Evolutionary conservation across 2,113 vertebrate species (phyloP), one percentile per base, ranked within the genome.

Genomic region (Suncus etruscus): DNA sequence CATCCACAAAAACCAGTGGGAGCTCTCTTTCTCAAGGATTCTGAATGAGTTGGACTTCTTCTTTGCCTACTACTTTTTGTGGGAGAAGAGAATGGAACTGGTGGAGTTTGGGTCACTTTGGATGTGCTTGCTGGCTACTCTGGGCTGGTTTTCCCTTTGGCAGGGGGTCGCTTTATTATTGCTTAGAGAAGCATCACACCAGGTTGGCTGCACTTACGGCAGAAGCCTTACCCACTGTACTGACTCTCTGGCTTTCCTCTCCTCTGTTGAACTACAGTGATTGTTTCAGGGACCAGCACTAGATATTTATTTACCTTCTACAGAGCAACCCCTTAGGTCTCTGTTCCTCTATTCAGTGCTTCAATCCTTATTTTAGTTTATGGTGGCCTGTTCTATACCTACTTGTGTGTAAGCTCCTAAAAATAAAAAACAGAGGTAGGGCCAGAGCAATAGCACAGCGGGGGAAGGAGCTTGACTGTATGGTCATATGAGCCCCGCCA

Each of bases 1-100:
- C 73, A 88, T 50, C 48, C 72, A 86, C 24, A 73, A 95, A 93
- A 77, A 48, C 39, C 24, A 54, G 79, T 68, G 11, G 5, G 6
- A 20, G 31, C 75, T 85, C 25, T 31, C 27, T 79, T 79, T 79
- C 47, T 58, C 8, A 29, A 31, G 32, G 66, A 80, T 54, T 85
- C 39, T 68, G 32, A 61, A 16, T 48, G 48, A 0, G 39, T 29
- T 73, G 69, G 12, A 61, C 51, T n/a, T 85, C 4, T 80, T 5
- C 75, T 48, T n/a, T 85, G 27, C 47, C 47, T 24, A n/a, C 12
- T 66, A 31, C 10, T 47, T 63, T 54, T 54, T 54, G 51, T 54
- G 51, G 51, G 51, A 54, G 11, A 54, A 16, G 54, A 4, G 54
- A 16, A 14, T 54, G 2, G 12, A 54, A 16, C 18, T 12, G 54